Conservation (phyloP, 1,140 invertebrate species). For the Drosophila eugracilis region DNA sequence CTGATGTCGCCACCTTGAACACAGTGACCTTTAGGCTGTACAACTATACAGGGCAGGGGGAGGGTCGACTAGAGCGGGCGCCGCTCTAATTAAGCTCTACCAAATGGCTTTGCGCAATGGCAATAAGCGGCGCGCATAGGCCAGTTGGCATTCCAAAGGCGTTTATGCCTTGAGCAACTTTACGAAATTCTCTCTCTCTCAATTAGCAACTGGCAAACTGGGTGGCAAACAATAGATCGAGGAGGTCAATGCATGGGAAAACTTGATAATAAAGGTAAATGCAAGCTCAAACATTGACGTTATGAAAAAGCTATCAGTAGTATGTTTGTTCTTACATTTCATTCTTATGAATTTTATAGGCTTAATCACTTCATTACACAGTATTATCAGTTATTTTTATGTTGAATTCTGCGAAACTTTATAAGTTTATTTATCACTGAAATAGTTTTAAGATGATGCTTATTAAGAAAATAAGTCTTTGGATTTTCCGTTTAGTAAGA, state of each 20-base stretch:
- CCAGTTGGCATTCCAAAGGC: slow-evolving; percentile 24
- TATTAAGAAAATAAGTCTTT: too few relatives aligned
- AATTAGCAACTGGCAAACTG: slow-evolving; percentile 16
- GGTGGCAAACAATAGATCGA: not conserved
- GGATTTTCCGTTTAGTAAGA: too few relatives aligned
- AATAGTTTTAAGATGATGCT: not conserved
- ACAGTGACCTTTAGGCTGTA: slow-evolving; percentile 57
- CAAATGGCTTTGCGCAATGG: slow-evolving; percentile 60
- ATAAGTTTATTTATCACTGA: not conserved
- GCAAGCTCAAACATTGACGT: not conserved
- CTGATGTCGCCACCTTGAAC: slow-evolving; percentile 56
- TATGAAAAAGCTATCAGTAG: not conserved
- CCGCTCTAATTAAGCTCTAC: slow-evolving; percentile 67
- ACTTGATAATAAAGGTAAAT: slow-evolving; percentile 1
- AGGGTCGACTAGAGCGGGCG: slow-evolving; percentile 24
- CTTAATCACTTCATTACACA: too few relatives aligned
- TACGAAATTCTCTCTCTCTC: slow-evolving; percentile 25
- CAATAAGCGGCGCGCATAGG: slow-evolving; percentile 43
- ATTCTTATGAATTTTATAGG: not conserved
- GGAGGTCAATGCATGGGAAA: not conserved
- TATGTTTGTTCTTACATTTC: not conserved
- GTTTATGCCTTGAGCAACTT: slow-evolving; percentile 20
- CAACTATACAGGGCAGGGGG: slow-evolving; percentile 13
- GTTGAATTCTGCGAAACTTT: not conserved
- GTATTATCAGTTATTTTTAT: not conserved